Evolutionary conservation across 2,797 vertebrate species (phyloP).

Genomic region (Circus cinereus): DNA sequence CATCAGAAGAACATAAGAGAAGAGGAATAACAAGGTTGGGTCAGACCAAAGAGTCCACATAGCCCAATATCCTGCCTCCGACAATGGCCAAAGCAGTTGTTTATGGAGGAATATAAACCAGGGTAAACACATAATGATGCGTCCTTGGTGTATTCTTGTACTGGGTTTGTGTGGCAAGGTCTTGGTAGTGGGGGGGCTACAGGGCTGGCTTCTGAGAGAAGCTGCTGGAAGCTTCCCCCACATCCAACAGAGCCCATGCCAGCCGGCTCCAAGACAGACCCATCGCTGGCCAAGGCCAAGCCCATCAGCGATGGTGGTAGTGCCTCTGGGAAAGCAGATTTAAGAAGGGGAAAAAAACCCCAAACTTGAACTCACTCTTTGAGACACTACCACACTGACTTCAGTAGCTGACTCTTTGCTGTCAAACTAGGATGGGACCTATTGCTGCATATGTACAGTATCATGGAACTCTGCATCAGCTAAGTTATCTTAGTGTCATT

Average conservation of each 20-base stretch:
- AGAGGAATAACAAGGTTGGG: background rate
- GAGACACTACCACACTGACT: background rate
- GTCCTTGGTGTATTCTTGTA: background rate
- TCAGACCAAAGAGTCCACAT: background rate
- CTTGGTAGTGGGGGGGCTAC: background rate
- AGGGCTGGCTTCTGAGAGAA: background rate
- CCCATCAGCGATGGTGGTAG: background rate
- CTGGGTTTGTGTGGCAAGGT: background rate
- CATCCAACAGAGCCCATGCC: background rate
- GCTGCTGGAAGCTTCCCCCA: background rate
- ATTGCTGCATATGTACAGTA: background rate
- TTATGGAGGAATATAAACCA: background rate
- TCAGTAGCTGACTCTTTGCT: background rate
- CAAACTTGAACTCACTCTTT: background rate
- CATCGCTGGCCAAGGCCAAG: background rate
- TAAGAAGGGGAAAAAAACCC: background rate
- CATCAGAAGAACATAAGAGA: background rate
- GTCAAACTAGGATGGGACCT: background rate
- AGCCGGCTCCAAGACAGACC: accelerated
- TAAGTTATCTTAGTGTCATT: background rate
- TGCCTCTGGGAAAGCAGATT: background rate
- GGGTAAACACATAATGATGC: background rate
- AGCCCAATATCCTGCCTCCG: background rate
- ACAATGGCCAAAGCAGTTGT: background rate
- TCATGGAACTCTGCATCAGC: background rate